Conservation (phyloP, 2,888 invertebrate genomes). For the Drosophila testacea region DNA sequence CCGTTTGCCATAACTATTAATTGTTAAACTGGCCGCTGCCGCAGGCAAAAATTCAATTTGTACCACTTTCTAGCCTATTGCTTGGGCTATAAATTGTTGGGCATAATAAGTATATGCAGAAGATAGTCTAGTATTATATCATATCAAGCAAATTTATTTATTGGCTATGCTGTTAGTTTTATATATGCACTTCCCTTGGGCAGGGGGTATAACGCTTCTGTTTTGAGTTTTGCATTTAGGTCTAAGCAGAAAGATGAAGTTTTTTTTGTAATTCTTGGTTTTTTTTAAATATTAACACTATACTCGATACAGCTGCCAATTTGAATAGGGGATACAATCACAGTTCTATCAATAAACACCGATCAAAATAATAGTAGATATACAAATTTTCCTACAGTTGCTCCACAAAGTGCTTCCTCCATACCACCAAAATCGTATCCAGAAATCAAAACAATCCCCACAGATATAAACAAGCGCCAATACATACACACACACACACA, state of each 20-base stretch:
- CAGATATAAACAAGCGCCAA: not conserved
- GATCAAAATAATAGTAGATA: constrained; percentile 50
- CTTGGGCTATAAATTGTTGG: constrained; percentile 31
- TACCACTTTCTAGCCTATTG: constrained; percentile 32
- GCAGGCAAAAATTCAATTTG: constrained; percentile 10
- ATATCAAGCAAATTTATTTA: constrained; percentile 35
- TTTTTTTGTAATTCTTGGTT: constrained; percentile 34
- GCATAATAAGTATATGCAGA: constrained; percentile 15
- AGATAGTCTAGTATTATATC: constrained; percentile 49
- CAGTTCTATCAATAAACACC: constrained; percentile 28
- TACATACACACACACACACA: constrained; percentile 27
- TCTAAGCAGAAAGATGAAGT: constrained; percentile 40
- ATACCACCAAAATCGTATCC: constrained; percentile 57
- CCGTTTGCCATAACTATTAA: constrained; percentile 27
- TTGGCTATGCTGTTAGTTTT: constrained; percentile 18
- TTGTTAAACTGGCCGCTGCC: constrained; percentile 31
- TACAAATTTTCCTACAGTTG: constrained; percentile 64
- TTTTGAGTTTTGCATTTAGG: constrained; percentile 51
- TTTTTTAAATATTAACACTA: constrained; percentile 13
- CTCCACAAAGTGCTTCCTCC: constrained; percentile 75
- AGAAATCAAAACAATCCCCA: constrained; percentile 36
- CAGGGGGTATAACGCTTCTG: constrained; percentile 47
- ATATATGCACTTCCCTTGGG: constrained; percentile 18
- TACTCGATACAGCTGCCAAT: constrained; percentile 59
- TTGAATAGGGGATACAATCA: constrained; percentile 31